Evolutionary conservation across 2,888 invertebrate species (phyloP).

Genomic region (Hipparchia semele): DNA sequence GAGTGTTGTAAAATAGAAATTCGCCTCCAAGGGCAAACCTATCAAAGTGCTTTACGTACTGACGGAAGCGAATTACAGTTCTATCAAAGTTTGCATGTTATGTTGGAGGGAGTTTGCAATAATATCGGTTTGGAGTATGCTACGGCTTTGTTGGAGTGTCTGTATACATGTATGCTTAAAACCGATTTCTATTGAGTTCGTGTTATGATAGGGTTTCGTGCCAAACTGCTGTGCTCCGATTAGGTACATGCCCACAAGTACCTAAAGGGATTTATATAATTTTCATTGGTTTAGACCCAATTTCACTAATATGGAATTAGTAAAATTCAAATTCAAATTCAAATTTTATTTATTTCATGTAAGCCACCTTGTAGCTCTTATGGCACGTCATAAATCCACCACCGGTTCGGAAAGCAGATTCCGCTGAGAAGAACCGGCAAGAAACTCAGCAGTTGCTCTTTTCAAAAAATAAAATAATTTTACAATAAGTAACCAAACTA

Average conservation of each 20-base stretch:
- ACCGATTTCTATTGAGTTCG: conserved; percentile 4
- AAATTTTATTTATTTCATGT: too few species aligned
- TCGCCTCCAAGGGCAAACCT: background rate
- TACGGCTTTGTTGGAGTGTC: conserved; percentile 14
- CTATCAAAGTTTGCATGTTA: conserved; percentile 29
- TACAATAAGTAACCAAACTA: too few species aligned
- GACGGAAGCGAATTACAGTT: conserved; percentile 21
- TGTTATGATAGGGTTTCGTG: conserved; percentile 1
- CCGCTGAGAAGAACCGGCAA: too few species aligned
- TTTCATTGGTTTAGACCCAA: too few species aligned
- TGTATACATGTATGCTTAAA: background rate
- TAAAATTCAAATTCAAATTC: too few species aligned
- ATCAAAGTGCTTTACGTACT: background rate
- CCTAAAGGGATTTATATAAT: too few species aligned
- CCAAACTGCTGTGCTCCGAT: background rate
- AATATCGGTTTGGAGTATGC: conserved; percentile 12
- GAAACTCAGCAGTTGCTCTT: too few species aligned
- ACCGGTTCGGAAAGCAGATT: too few species aligned
- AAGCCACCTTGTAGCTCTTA: too few species aligned
- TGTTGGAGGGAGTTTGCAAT: conserved; percentile 23
- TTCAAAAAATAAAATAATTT: too few species aligned
- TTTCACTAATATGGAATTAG: too few species aligned
- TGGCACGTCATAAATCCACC: too few species aligned
- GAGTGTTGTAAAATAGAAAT: background rate
- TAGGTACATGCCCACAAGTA: background rate